Evolutionary conservation across 2,113 vertebrate genomes (phyloP), one percentile per base, ranked within the genome.

Genomic region (Phaethornis superciliosus): DNA sequence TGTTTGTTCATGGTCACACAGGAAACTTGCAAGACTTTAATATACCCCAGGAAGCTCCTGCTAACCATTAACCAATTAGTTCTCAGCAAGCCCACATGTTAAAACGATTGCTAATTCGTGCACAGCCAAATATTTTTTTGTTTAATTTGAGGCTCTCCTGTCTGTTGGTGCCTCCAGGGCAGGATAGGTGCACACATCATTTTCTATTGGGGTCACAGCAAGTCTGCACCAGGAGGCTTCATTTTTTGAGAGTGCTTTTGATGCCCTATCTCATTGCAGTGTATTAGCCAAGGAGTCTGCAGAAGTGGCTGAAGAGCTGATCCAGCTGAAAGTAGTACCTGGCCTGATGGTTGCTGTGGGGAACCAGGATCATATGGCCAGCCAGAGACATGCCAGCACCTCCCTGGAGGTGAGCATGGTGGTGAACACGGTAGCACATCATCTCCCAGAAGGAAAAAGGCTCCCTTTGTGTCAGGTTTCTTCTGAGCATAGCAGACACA

Each of bases 371-470:
- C 98, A 99, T 42, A 68, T 85, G 17, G 98, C 98, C n/a, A 94
- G 98, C 75, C 99, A 99, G 97, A 97, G 97, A 90, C 97, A 99
- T 64, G 98, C 98, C 90, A 98, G 98, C 62, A 80, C 98, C 62
- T 96, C 98, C 18, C 95, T 99, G 76, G 68, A 98, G 98, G 99
- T 98, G 78, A 86, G 75, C 4, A 5, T 14, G 52, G 59, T 40
- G 21, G 21, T 56, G 2, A 32, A 68, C 8, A 54, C 21, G 7
- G 9, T 11, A 58, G 7, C 32, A 30, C 5, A 3, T 21, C 5
- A 22, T 21, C 17, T 76, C 47, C 11, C 37, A 33, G 46, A 65
- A 62, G 11, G 28, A 71, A 40, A 64, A 84, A 52, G 37, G 28
- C 35, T 74, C 22, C 26, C 12, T 80, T 22, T 27, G 9, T 15